A percentile compares a stretch with the other conserved stretches of the same genome.
phyloP scores from a whole-genome alignment of 2,113 vertebrate species.

The Pomatorhinus ruficollis region DNA sequence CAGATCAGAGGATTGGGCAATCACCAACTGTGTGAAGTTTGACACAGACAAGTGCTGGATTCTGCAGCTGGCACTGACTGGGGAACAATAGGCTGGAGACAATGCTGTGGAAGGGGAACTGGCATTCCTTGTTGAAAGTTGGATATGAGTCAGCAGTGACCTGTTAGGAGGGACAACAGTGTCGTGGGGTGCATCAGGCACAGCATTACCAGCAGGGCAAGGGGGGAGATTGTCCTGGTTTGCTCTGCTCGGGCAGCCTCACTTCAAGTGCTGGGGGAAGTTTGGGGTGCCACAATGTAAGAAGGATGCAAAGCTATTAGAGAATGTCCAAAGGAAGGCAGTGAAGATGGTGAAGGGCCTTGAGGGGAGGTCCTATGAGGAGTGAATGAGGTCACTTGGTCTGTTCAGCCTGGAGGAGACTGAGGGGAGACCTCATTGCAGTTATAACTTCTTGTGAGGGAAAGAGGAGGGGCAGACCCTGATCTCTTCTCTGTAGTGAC shows the following conservation, averaged over 20 bases:
- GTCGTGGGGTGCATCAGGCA: background rate
- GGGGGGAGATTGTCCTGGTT: background rate
- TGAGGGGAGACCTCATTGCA: background rate
- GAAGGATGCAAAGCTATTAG: background rate
- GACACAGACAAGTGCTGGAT: background rate
- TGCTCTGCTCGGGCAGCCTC: accelerated
- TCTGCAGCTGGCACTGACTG: background rate
- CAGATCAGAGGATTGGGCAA: background rate
- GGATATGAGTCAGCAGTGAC: background rate
- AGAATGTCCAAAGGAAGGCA: background rate
- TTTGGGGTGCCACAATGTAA: background rate
- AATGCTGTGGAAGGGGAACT: background rate
- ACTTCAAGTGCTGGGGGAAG: accelerated
- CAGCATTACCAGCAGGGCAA: accelerated
- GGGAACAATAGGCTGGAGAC: background rate
- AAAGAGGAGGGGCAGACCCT: background rate
- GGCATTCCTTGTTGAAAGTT: background rate
- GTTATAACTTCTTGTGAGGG: accelerated
- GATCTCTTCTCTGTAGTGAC: background rate
- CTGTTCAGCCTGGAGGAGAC: background rate
- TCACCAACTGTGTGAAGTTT: background rate
- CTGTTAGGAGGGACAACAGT: accelerated
- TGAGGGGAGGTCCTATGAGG: accelerated
- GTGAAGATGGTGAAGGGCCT: background rate
- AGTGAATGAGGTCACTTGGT: background rate